phyloP scores from a whole-genome alignment of 2,797 vertebrate genomes.

The Epinephelus malabaricus region DNA sequence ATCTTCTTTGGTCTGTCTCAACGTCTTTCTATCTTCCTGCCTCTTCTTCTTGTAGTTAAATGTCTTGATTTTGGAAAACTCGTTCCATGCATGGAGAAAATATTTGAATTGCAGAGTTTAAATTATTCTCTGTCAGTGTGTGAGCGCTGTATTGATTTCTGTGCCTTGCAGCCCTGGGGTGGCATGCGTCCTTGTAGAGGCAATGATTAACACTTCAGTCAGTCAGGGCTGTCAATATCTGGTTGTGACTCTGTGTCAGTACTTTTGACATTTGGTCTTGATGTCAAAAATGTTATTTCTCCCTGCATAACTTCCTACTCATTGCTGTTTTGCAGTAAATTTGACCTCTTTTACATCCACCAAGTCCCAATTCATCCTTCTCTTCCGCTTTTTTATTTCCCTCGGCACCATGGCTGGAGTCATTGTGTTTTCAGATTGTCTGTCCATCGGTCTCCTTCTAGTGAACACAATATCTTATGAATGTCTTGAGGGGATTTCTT shows the following conservation, averaged over 20 bases:
- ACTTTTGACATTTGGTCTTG: slow-evolving; percentile 35
- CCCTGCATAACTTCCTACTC: neutral
- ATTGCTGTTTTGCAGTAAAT: neutral
- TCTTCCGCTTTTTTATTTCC: neutral
- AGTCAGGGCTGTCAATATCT: slow-evolving; percentile 49
- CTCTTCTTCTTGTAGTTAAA: neutral
- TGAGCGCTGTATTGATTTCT: slow-evolving; percentile 52
- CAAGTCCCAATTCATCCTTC: neutral
- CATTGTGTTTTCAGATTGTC: too few species aligned
- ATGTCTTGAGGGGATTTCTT: too few species aligned
- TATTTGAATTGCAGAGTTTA: slow-evolving; percentile 31
- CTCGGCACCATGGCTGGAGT: too few species aligned
- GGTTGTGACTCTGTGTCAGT: slow-evolving; percentile 22
- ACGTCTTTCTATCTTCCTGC: neutral
- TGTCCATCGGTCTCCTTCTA: too few species aligned
- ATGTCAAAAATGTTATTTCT: slow-evolving; percentile 28
- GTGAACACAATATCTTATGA: too few species aligned
- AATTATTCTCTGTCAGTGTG: slow-evolving; percentile 26
- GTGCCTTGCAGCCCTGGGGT: slow-evolving; percentile 33
- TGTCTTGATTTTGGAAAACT: slow-evolving; percentile 3
- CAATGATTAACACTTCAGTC: slow-evolving; percentile 71
- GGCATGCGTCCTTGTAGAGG: slow-evolving; percentile 58
- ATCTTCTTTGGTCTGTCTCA: neutral
- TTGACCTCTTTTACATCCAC: neutral
- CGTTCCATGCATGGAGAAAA: slow-evolving; percentile 14